These are phyloP conservation scores for Zeuzera pyrina DNA, from an alignment of 2,888 invertebrate genomes.

Conservation along the genomic window DNA sequence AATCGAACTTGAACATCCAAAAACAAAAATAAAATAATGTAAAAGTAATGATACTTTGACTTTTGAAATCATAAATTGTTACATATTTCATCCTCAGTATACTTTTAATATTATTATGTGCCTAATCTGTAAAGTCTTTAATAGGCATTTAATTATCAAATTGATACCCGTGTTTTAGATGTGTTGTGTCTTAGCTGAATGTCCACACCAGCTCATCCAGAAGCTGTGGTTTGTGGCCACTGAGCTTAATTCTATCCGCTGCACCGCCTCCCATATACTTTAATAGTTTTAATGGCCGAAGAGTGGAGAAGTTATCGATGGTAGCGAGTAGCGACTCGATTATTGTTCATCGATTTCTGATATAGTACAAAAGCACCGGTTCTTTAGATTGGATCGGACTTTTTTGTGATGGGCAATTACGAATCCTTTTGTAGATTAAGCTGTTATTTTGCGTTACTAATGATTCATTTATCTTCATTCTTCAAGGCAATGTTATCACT, in stretches of 20 bases:
- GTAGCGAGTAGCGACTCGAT: constrained; percentile 28
- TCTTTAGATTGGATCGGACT: constrained; percentile 7
- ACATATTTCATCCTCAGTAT: no score
- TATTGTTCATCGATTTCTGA: constrained; percentile 20
- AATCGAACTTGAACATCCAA: no score
- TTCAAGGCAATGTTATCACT: no score
- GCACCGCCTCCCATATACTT: constrained; percentile 46
- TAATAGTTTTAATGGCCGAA: constrained; percentile 60
- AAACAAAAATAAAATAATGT: no score
- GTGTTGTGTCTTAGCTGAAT: no score
- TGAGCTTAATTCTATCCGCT: constrained; percentile 48
- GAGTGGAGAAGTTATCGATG: constrained; percentile 25
- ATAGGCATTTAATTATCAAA: no score
- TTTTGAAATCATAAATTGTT: no score
- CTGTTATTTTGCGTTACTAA: constrained; percentile 22
- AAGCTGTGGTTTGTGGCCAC: constrained; percentile 64
- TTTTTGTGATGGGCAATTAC: constrained; percentile 29
- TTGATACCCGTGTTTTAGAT: no score
- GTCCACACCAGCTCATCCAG: constrained; percentile 50
- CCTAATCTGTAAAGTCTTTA: no score
- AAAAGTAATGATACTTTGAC: no score
- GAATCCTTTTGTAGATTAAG: constrained; percentile 28
- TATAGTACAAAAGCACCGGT: constrained; percentile 21
- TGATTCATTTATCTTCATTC: no score
- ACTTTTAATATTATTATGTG: no score